Evolutionary conservation across 2,113 vertebrate genomes (phyloP).

Genomic region (Rousettus leschenaultii): DNA sequence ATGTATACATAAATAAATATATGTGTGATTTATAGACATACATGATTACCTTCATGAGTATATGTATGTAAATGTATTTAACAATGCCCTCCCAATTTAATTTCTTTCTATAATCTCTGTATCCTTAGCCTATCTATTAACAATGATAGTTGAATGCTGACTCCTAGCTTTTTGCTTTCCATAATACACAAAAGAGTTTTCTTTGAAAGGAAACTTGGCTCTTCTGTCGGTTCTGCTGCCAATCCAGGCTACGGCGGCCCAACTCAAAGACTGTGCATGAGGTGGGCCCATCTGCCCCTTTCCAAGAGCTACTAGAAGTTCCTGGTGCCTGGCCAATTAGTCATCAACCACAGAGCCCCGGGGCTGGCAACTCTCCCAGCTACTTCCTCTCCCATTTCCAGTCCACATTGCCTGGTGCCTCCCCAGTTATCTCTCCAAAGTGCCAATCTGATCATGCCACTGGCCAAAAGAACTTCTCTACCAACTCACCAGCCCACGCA

Average conservation of each 20-base stretch:
- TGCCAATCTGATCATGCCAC: neutral
- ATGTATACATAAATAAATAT: neutral
- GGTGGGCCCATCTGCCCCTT: constrained; percentile 76
- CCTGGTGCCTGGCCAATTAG: constrained; percentile 71
- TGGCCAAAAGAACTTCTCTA: neutral
- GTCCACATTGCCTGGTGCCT: neutral
- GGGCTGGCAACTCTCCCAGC: constrained; percentile 64
- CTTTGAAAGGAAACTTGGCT: constrained; percentile 78
- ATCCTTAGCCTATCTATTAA: constrained; percentile 23
- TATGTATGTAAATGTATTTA: neutral
- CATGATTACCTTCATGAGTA: neutral
- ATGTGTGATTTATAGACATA: neutral
- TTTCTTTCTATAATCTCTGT: neutral
- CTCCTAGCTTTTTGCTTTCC: constrained; percentile 51
- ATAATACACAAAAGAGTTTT: constrained; percentile 68
- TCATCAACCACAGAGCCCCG: constrained; percentile 55
- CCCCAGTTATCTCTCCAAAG: constrained; percentile 49
- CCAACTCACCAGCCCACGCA: neutral
- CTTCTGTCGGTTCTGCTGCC: constrained; percentile 64
- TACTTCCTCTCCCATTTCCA: constrained; percentile 65
- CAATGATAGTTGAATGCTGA: constrained; percentile 40
- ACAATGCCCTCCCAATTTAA: neutral
- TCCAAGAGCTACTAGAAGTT: constrained; percentile 75
- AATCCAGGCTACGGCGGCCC: constrained; percentile 53
- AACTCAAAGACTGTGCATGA: constrained; percentile 65